Evolutionary conservation across 2,113 vertebrate genomes (phyloP).

Genomic region (Pogona vitticeps): DNA sequence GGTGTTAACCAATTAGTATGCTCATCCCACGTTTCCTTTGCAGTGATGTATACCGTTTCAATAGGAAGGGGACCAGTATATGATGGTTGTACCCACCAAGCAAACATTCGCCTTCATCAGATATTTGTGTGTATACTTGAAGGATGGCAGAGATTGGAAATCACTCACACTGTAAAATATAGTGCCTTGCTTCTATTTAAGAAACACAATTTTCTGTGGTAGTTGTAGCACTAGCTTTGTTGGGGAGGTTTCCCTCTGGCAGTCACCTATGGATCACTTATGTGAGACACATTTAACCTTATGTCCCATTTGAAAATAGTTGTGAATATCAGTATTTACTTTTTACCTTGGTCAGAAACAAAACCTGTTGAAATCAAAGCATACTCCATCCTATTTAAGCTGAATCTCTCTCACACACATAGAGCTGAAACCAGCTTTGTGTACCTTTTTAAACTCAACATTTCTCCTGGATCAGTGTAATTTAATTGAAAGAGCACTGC

Average conservation of each 20-base stretch:
- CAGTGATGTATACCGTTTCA: not conserved
- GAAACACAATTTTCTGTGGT: not conserved
- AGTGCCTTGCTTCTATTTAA: no score
- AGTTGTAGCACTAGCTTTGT: not conserved
- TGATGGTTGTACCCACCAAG: not conserved
- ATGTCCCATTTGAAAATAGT: constrained; percentile 49
- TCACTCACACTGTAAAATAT: not conserved
- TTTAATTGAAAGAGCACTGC: constrained; percentile 84
- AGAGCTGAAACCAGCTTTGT: constrained; percentile 68
- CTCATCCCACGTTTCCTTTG: not conserved
- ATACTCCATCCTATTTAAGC: constrained; percentile 66
- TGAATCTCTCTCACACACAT: constrained; percentile 2
- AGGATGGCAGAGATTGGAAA: not conserved
- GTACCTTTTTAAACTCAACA: constrained; percentile 73
- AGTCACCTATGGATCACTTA: not conserved
- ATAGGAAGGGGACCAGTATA: not conserved
- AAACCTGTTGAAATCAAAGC: constrained; percentile 66
- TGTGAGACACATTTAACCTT: constrained; percentile 35
- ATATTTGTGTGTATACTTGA: not conserved
- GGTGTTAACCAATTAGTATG: not conserved
- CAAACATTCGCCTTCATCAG: not conserved
- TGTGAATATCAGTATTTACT: constrained; percentile 49
- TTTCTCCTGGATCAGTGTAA: constrained; percentile 77
- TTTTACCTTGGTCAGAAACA: constrained; percentile 29
- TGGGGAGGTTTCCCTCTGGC: not conserved